Conservation (phyloP, 2,888 invertebrate genomes). For the Caenorhabditis angaria region DNA sequence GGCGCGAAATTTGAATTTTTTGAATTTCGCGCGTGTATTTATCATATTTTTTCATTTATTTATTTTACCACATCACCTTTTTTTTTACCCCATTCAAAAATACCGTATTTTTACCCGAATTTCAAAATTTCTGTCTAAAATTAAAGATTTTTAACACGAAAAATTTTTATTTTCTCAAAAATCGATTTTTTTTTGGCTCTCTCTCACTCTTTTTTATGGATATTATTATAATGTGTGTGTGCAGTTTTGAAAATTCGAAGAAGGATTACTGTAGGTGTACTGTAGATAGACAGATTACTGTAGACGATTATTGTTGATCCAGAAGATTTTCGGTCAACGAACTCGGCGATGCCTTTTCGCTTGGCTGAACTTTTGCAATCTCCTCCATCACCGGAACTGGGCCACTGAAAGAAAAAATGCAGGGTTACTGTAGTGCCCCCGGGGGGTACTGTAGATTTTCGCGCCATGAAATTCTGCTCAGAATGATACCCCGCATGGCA, state of each 20-base stretch:
- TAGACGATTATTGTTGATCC: conserved; percentile 21
- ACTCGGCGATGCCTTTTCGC: no score
- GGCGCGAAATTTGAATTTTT: neutral
- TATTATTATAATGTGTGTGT: conserved; percentile 36
- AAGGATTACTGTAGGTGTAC: conserved; percentile 3
- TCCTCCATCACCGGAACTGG: conserved; percentile 71
- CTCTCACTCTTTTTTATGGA: conserved; percentile 22
- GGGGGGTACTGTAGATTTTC: neutral
- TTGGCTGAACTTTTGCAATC: conserved; percentile 68
- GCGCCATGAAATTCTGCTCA: no score
- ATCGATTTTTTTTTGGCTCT: conserved; percentile 8
- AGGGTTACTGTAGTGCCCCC: no score
- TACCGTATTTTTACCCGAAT: no score
- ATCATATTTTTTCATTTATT: conserved; percentile 17
- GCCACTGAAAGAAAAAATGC: conserved; percentile 51
- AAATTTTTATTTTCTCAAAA: neutral
- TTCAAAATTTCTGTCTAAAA: conserved; percentile 1
- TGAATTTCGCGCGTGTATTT: conserved; percentile 7
- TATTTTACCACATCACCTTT: conserved; percentile 11
- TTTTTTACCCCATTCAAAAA: no score
- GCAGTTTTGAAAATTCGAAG: conserved; percentile 6
- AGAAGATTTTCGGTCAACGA: conserved; percentile 23
- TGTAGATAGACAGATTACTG: conserved; percentile 17
- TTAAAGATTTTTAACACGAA: conserved; percentile 1
- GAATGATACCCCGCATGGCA: no score